These are phyloP conservation scores for Oxystoma pomonae DNA, from an alignment of 2,888 invertebrate genomes.

Conservation along the genomic window DNA sequence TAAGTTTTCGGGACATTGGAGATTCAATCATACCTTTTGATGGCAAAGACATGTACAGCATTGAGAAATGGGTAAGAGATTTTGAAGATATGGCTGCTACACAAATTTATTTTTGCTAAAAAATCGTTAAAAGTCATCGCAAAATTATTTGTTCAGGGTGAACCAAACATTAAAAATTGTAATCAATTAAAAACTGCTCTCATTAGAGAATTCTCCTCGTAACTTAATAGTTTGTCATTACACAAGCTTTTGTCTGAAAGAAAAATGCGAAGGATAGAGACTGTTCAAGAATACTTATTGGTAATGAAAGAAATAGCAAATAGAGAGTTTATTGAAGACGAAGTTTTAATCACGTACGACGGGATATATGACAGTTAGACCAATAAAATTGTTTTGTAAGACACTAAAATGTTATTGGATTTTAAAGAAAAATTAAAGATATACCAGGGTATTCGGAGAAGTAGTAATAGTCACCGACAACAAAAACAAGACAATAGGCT, in stretches of 20 bases:
- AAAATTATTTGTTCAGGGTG: constrained; percentile 15
- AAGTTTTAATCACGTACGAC: constrained; percentile 24
- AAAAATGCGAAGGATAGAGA: constrained; percentile 36
- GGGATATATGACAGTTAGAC: constrained; percentile 24
- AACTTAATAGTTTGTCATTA: constrained; percentile 21
- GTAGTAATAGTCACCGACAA: too few species aligned
- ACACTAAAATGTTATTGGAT: constrained; percentile 19
- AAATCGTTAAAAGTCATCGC: constrained; percentile 26
- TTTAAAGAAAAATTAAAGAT: constrained; percentile 25
- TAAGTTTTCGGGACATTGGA: constrained; percentile 31
- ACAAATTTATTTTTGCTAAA: constrained; percentile 32
- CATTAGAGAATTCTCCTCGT: constrained; percentile 23
- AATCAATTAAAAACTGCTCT: constrained; percentile 21
- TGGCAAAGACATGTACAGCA: constrained; percentile 27
- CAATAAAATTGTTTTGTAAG: constrained; percentile 25
- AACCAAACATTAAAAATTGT: constrained; percentile 26
- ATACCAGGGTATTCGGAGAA: constrained; percentile 12
- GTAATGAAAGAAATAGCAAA: constrained; percentile 36
- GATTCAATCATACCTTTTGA: constrained; percentile 27
- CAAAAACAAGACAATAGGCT: too few species aligned
- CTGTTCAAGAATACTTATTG: constrained; percentile 38
- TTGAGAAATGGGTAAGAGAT: constrained; percentile 30
- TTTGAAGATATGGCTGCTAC: constrained; percentile 32
- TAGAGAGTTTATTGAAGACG: constrained; percentile 18
- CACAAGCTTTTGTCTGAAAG: constrained; percentile 22